A percentile compares a stretch with the other conserved stretches of the same genome.
phyloP scores from a whole-genome alignment of 2,888 invertebrate genomes.

The Cryptophagus acutangulus region DNA sequence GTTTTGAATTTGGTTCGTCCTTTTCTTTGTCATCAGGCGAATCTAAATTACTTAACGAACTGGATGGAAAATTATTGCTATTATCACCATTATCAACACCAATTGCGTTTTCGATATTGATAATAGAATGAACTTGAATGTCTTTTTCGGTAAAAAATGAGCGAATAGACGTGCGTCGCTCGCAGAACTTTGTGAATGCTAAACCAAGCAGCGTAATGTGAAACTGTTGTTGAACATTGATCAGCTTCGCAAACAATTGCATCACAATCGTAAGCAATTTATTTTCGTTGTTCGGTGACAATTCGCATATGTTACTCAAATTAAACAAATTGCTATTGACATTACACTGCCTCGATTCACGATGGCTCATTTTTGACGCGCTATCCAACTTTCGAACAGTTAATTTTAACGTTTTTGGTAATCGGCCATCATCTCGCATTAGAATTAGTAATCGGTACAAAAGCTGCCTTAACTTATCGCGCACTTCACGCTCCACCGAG shows the following conservation, averaged over 20 bases:
- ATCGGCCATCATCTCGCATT: constrained; percentile 72
- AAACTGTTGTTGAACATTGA: constrained; percentile 68
- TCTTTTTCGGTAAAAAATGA: constrained; percentile 47
- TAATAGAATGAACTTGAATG: constrained; percentile 72
- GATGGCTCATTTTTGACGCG: constrained; percentile 58
- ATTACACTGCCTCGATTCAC: constrained; percentile 72
- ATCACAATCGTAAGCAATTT: constrained; percentile 67
- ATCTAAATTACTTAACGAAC: constrained; percentile 51
- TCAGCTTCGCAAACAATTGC: constrained; percentile 69
- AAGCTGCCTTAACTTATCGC: constrained; percentile 64
- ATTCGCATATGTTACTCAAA: constrained; percentile 32
- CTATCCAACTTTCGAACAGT: constrained; percentile 69
- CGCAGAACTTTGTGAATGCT: constrained; percentile 77
- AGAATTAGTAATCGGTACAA: constrained; percentile 65
- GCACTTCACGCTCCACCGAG: constrained; percentile 67
- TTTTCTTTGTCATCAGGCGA: constrained; percentile 51
- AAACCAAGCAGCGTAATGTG: constrained; percentile 76
- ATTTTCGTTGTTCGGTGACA: constrained; percentile 53
- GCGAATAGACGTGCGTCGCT: constrained; percentile 57
- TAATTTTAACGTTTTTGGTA: constrained; percentile 69
- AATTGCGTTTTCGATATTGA: constrained; percentile 55
- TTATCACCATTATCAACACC: constrained; percentile 29
- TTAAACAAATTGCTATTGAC: constrained; percentile 63
- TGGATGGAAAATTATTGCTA: constrained; percentile 28
- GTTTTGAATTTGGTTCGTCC: constrained; percentile 72